phyloP scores from a whole-genome alignment of 1,140 invertebrate genomes.

The Tachypleus tridentatus region DNA sequence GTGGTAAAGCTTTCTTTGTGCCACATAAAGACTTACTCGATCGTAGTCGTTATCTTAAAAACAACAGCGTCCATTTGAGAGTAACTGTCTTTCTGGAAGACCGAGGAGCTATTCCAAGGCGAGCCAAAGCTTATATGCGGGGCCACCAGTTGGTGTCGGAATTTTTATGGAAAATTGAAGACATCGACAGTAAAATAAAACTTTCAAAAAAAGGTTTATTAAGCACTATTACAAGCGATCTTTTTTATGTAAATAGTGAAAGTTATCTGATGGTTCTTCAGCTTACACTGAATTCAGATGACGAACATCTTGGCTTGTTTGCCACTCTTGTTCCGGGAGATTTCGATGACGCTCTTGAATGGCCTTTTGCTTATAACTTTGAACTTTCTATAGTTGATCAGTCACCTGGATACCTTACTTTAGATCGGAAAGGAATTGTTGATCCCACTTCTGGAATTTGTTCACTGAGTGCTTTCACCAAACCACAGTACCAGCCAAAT shows the following conservation, averaged over 20 bases:
- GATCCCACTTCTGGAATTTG: slow-evolving; percentile 3
- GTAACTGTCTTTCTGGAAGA: slow-evolving; percentile 14
- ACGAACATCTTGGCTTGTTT: slow-evolving; percentile 19
- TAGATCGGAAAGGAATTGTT: slow-evolving; percentile 1
- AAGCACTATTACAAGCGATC: slow-evolving; percentile 9
- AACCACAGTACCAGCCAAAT: slow-evolving; percentile 9
- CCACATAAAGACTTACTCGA: slow-evolving; percentile 7
- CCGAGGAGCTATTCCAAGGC: slow-evolving; percentile 1
- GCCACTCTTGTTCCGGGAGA: slow-evolving; percentile 16
- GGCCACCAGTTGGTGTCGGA: slow-evolving; percentile 21
- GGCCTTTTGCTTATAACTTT: slow-evolving; percentile 22
- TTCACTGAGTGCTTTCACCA: slow-evolving; percentile 5
- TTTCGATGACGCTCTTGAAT: slow-evolving; percentile 16
- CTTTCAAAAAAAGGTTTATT: slow-evolving; percentile 1
- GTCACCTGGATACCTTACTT: slow-evolving; percentile 7
- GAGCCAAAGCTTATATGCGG: slow-evolving; percentile 13
- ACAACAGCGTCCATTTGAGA: slow-evolving; percentile 8
- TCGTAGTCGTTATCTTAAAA: neutral
- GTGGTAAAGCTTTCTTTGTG: slow-evolving; percentile 18
- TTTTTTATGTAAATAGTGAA: slow-evolving; percentile 17
- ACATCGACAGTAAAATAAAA: slow-evolving; percentile 3
- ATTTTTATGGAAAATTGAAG: slow-evolving; percentile 18
- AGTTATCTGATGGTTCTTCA: slow-evolving; percentile 20
- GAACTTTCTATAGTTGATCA: slow-evolving; percentile 19
- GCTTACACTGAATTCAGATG: slow-evolving; percentile 11